phyloP scores from a whole-genome alignment of 2,113 vertebrate genomes.

The Sorex fumeus region DNA sequence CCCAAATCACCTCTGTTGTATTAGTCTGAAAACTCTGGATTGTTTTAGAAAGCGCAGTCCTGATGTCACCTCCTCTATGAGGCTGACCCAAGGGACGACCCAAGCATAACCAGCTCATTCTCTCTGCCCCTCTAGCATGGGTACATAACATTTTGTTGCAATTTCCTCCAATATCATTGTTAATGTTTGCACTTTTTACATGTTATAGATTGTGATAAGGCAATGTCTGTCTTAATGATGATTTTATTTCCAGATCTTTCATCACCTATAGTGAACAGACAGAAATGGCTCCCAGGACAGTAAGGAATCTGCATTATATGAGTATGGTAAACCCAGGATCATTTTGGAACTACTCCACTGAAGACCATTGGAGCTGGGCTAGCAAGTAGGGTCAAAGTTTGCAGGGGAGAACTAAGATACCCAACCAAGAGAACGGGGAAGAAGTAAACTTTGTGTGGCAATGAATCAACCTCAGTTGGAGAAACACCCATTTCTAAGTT shows the following conservation, averaged over 20 bases:
- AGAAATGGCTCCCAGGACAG: background rate
- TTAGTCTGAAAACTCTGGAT: background rate
- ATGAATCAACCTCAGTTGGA: background rate
- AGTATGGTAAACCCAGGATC: background rate
- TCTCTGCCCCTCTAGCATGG: background rate
- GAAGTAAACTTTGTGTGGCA: background rate
- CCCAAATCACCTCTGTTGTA: background rate
- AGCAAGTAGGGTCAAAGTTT: background rate
- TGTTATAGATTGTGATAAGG: background rate
- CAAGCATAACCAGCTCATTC: background rate
- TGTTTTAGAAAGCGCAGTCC: slow-evolving; percentile 10
- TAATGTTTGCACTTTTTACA: background rate
- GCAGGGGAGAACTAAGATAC: background rate
- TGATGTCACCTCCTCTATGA: background rate
- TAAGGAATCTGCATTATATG: background rate
- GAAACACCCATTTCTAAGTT: slow-evolving; percentile 38
- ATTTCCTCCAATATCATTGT: background rate
- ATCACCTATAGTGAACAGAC: background rate
- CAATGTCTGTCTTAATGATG: background rate
- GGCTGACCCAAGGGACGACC: background rate
- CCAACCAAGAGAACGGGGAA: background rate
- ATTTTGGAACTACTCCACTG: background rate
- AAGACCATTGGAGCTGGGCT: background rate
- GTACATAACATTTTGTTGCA: background rate
- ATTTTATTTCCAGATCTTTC: background rate